Base-by-base conservation (phyloP, 2,113 vertebrate species). In the Panthera uncia region DNA sequence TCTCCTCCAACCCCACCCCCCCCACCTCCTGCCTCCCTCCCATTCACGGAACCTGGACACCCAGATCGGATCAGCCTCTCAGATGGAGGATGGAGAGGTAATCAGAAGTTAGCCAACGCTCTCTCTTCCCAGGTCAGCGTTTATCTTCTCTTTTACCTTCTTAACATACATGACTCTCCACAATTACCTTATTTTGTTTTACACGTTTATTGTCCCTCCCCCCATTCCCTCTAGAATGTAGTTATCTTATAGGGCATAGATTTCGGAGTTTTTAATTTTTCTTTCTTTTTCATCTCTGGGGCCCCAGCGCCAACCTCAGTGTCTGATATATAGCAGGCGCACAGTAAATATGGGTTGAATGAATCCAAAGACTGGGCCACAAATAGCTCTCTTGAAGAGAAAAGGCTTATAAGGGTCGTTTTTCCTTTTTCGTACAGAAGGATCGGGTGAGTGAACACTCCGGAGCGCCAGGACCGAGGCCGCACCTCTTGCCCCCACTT, bases 401-500 rank as follows among this genome's bases (percentile, higher is more conserved):
- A 57, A 85, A 74, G 27, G 55, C 38, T 89, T 10, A 36, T 55
- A 52, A 23, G 63, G 78, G 78, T 80, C 69, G 16, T 48, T 79
- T 57, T 33, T 41, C 41, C 50, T 48, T 18, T 19, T 74, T 69
- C 71, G 95, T 48, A 36, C 18, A 31, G 9, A 63, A 71, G 21
- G 29, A 50, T 63, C 63, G 21, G 69, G 63, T 8, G 63, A 82
- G 27, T 3, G 61, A 14, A 63, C 36, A 2, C 74, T 50, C 68
- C 48, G 38, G 12, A 38, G 23, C 36, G 21, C 71, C 3, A 0
- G 27, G 61, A 19, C 48, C 5, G 52, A 68, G 13, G 52, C 21
- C 29, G 41, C 29, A 4, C 50, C 3, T 63, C 45, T 3, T 5
- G 23, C 0, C 2, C n/a, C 1, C 8, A 31, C 19, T 21, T 11